Percentiles rank a stretch among this genome's conserved stretches.
Conservation (phyloP, 2,888 invertebrate species). For the Hirtodrosophila histrioides region DNA sequence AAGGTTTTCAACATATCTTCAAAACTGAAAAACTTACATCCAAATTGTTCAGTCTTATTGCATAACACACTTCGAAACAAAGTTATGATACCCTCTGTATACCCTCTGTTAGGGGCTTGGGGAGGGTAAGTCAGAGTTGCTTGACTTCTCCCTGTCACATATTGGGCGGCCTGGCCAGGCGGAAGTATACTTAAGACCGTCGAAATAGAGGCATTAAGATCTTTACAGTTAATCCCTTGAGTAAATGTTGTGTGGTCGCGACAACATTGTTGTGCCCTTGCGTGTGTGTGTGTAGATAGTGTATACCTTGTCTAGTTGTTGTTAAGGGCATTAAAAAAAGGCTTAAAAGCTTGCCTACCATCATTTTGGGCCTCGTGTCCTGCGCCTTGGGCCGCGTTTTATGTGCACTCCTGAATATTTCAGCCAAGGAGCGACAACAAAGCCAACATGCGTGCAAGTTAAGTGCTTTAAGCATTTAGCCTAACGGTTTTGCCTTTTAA, state of each 20-base stretch:
- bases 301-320: constrained; percentile 64
- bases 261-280: constrained; percentile 51
- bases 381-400: constrained; percentile 51
- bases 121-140: constrained; percentile 60
- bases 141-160: constrained; percentile 77
- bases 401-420: constrained; percentile 58
- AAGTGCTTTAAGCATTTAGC: constrained; percentile 76
- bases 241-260: constrained; percentile 79
- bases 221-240: constrained; percentile 83
- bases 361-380: constrained; percentile 51
- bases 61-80: no score
- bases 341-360: constrained; percentile 79
- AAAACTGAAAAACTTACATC: no score
- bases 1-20: no score
- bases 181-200: constrained; percentile 81
- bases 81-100: no score
- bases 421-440: constrained; percentile 42
- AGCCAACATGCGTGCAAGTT: constrained; percentile 58
- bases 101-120: background rate
- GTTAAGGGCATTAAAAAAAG: constrained; percentile 76
- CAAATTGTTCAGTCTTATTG: no score
- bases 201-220: constrained; percentile 81
- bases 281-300: constrained; percentile 28
- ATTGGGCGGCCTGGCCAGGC: constrained; percentile 54
- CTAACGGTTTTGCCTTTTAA: constrained; percentile 66